Evolutionary conservation across 2,888 invertebrate genomes (phyloP).

Genomic region (Hirtodrosophila trivittata): DNA sequence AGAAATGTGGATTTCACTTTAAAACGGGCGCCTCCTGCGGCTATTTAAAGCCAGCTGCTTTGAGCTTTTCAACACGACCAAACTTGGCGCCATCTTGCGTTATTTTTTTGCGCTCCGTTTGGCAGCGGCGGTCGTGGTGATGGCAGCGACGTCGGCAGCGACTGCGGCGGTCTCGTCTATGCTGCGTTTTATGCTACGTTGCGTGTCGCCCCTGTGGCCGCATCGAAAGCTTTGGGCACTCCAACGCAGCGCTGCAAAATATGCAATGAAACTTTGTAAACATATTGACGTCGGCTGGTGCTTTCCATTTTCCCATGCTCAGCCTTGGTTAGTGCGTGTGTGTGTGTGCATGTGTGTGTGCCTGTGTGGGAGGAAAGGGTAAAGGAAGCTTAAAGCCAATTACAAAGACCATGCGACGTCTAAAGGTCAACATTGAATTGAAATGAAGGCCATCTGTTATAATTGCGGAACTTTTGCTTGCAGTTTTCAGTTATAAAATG

Average conservation of each 20-base stretch:
- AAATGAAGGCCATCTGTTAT: constrained; percentile 12
- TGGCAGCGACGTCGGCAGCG: background rate
- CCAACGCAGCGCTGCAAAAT: constrained; percentile 72
- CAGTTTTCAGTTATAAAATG: constrained; percentile 10
- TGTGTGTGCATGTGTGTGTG: constrained; percentile 5
- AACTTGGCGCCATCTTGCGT: constrained; percentile 65
- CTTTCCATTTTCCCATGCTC: constrained; percentile 1
- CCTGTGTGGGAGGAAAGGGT: background rate
- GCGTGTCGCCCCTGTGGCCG: constrained; percentile 37
- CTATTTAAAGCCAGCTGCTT: constrained; percentile 1
- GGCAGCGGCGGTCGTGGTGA: background rate
- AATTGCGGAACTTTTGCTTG: constrained; percentile 34
- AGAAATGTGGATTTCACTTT: no score
- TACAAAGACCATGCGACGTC: constrained; percentile 40
- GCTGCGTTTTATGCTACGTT: constrained; percentile 67
- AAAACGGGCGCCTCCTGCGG: constrained; percentile 31
- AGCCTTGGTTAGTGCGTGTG: constrained; percentile 26
- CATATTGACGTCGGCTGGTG: background rate
- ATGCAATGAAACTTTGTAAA: constrained; percentile 63
- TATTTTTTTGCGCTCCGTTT: constrained; percentile 14
- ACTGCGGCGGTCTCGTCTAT: constrained; percentile 37
- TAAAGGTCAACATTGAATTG: constrained; percentile 41
- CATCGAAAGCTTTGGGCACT: constrained; percentile 52
- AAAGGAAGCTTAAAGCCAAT: constrained; percentile 9
- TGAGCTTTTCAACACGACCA: constrained; percentile 39